Percentiles rank a stretch among this genome's conserved stretches.
phyloP scores from a whole-genome alignment of 1,140 invertebrate genomes.

The Mylabris phalerata region DNA sequence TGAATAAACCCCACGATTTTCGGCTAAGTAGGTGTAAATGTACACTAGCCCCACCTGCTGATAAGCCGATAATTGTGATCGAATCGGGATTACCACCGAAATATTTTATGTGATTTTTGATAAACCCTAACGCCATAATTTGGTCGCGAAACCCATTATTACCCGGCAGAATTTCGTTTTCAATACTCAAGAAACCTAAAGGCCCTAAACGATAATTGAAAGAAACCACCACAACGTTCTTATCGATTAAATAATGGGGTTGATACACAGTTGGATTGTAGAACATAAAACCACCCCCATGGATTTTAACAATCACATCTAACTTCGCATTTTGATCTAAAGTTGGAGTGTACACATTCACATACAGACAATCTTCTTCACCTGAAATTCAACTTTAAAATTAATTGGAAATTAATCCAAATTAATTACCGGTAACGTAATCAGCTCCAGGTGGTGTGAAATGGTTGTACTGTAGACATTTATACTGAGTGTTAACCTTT shows the following conservation, averaged over 20 bases:
- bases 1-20: constrained; percentile 51
- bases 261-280: constrained; percentile 42
- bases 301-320: constrained; percentile 49
- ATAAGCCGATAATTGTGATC: constrained; percentile 41
- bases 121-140: constrained; percentile 46
- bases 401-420: not conserved
- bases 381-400: constrained; percentile 28
- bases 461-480: constrained; percentile 19
- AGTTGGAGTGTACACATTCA: constrained; percentile 45
- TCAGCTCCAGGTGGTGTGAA: constrained; percentile 18
- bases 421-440: constrained; percentile 19
- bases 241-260: constrained; percentile 48
- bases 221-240: constrained; percentile 53
- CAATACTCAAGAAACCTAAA: constrained; percentile 34
- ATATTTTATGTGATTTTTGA: constrained; percentile 49
- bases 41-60: constrained; percentile 48
- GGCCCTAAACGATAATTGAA: constrained; percentile 56
- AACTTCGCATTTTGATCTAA: not conserved
- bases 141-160: constrained; percentile 55
- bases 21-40: constrained; percentile 48
- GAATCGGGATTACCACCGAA: constrained; percentile 53
- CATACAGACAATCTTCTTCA: constrained; percentile 47
- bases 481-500: constrained; percentile 8
- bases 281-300: constrained; percentile 50
- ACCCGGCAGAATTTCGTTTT: constrained; percentile 38